phyloP scores from a whole-genome alignment of 2,797 vertebrate genomes.

The Neosalanx taihuensis region DNA sequence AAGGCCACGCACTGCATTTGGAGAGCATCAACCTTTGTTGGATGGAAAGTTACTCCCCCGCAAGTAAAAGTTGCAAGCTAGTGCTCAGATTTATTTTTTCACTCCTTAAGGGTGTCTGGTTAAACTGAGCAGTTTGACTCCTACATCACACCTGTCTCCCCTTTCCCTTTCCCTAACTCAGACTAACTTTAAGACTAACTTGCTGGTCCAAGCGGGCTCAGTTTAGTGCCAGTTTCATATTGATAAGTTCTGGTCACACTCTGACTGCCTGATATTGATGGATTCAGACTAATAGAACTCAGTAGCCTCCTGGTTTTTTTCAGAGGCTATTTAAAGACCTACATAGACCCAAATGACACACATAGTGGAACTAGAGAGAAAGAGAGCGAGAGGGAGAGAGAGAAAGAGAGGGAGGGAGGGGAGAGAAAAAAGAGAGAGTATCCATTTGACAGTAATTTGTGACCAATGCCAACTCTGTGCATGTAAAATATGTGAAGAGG shows the following conservation, averaged over 20 bases:
- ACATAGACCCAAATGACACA: conserved; percentile 43
- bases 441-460: background rate
- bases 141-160: no score
- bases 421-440: background rate
- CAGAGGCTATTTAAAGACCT: conserved; percentile 40
- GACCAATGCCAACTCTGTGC: background rate
- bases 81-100: conserved; percentile 23
- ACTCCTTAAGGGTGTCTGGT: background rate
- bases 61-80: conserved; percentile 20
- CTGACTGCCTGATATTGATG: no score
- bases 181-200: no score
- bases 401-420: no score
- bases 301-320: conserved; percentile 33
- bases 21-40: conserved; percentile 53
- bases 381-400: no score
- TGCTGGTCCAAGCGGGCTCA: no score
- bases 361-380: no score
- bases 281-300: conserved; percentile 13
- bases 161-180: no score
- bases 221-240: no score
- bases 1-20: conserved; percentile 43
- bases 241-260: no score
- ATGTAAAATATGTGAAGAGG: background rate
- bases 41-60: conserved; percentile 69
- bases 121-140: background rate